phyloP scores from a whole-genome alignment of 2,797 vertebrate species.

The Pristis pectinata region DNA sequence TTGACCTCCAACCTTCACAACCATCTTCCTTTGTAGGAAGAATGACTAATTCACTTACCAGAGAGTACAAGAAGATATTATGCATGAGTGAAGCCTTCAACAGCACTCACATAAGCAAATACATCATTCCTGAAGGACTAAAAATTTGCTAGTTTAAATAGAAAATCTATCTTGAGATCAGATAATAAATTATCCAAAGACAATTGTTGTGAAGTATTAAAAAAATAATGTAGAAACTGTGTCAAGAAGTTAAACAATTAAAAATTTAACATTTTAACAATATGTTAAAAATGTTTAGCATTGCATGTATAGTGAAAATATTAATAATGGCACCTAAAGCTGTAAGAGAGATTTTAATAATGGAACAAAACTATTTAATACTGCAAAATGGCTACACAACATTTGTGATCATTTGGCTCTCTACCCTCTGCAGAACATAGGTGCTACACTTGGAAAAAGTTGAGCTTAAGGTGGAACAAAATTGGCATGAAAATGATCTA shows the following conservation, averaged over 20 bases:
- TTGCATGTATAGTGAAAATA: not conserved
- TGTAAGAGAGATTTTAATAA: not conserved
- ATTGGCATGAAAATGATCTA: slow-evolving; percentile 36
- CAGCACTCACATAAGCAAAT: not conserved
- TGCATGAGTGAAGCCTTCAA: not conserved
- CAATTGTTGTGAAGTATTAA: not conserved
- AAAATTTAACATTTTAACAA: not conserved
- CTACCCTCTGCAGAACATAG: not conserved
- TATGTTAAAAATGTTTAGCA: not conserved
- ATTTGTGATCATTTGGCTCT: not conserved
- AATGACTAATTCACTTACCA: too few relatives aligned
- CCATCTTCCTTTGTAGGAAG: too few relatives aligned
- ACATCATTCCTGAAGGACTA: not conserved
- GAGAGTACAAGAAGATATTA: not conserved
- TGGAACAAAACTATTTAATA: not conserved
- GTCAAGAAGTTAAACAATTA: slow-evolving; percentile 10
- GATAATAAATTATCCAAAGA: not conserved
- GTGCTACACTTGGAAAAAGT: not conserved
- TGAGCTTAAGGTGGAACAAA: not conserved
- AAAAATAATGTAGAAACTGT: not conserved
- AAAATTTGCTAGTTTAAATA: not conserved
- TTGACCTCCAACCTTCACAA: too few relatives aligned
- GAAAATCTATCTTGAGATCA: not conserved
- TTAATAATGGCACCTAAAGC: not conserved
- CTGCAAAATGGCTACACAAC: not conserved